Evolutionary conservation across 35 echinoderm and acorn worm genomes (phyloP).

Genomic region (Amphiura filiformis): DNA sequence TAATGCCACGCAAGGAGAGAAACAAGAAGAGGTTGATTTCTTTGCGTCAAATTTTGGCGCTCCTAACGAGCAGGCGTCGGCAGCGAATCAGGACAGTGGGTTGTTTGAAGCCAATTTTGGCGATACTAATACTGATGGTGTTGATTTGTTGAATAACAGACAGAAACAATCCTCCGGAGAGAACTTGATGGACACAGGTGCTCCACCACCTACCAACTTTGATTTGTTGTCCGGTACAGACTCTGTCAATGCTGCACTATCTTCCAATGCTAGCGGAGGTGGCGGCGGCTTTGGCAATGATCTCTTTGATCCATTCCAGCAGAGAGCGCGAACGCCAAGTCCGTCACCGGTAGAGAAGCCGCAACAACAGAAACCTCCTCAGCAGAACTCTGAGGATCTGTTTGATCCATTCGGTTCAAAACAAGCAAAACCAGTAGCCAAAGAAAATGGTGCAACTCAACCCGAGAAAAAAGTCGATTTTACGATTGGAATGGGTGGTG

Average conservation of each 20-base stretch:
- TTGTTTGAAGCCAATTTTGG: conserved; percentile 57
- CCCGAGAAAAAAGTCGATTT: background rate
- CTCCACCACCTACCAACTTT: conserved; percentile 57
- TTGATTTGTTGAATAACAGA: conserved; percentile 68
- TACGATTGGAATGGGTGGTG: background rate
- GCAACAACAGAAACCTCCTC: background rate
- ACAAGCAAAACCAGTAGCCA: background rate
- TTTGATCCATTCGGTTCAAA: background rate
- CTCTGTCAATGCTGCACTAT: background rate
- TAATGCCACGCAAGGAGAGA: background rate
- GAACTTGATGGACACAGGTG: conserved; percentile 57
- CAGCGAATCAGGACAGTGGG: background rate
- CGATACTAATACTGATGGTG: conserved; percentile 31
- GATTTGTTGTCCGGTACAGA: conserved; percentile 54
- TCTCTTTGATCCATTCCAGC: conserved; percentile 77
- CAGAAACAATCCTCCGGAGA: background rate
- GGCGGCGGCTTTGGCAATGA: conserved; percentile 5
- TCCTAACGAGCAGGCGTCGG: background rate
- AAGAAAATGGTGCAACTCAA: background rate
- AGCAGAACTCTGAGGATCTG: background rate
- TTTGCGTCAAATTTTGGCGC: background rate
- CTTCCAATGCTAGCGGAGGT: background rate
- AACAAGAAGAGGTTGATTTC: conserved; percentile 19
- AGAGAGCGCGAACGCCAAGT: conserved; percentile 2
- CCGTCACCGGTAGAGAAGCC: background rate